Percentiles rank a stretch among this genome's conserved stretches.
phyloP scores from a whole-genome alignment of 1,140 invertebrate genomes.

The Cydia strobilella region DNA sequence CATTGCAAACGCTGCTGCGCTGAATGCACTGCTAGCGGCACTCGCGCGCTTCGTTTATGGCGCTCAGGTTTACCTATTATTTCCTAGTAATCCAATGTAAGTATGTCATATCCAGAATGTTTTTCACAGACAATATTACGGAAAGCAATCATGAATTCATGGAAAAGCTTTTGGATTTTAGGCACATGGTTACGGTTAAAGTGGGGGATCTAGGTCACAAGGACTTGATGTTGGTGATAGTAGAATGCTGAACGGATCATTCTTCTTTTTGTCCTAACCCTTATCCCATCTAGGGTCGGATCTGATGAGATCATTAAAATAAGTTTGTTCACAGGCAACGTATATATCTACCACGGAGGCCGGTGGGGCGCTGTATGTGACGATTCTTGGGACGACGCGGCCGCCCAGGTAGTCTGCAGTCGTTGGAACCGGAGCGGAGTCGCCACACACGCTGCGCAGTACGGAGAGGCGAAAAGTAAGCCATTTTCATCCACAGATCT shows the following conservation, averaged over 20 bases:
- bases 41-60: constrained; percentile 63
- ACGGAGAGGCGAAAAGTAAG: constrained; percentile 88
- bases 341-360: constrained; percentile 92
- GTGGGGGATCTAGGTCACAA: no score
- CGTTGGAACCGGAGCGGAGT: constrained; percentile 82
- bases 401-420: constrained; percentile 91
- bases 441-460: constrained; percentile 87
- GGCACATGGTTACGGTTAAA: neutral
- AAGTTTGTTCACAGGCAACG: constrained; percentile 46
- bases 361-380: constrained; percentile 95
- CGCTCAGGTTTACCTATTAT: neutral
- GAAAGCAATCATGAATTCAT: neutral
- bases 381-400: constrained; percentile 93
- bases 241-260: no score
- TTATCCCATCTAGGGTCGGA: no score
- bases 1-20: constrained; percentile 55
- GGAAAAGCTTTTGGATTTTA: neutral
- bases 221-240: no score
- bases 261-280: no score
- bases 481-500: neutral
- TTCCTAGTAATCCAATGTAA: neutral
- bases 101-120: neutral
- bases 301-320: no score
- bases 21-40: constrained; percentile 55
- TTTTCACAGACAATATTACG: neutral